Evolutionary conservation across 30 jellyfish, hydroid and myxozoan genomes (phyloP), one percentile per base, ranked within the genome.

Genomic region (Mastigias papua): DNA sequence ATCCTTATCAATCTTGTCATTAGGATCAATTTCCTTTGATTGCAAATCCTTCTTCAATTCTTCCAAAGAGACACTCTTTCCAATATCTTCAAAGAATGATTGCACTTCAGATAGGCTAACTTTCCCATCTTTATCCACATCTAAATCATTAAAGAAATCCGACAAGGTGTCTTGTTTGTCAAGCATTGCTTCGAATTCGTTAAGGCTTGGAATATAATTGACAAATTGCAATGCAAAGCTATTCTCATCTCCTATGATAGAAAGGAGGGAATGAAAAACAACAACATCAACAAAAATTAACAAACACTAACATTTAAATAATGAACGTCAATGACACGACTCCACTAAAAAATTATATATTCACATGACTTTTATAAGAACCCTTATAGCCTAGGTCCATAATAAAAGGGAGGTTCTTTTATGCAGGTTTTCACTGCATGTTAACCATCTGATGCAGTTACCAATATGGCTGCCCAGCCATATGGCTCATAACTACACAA

Each of bases 131-230:
- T 75, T 73, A 72, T 86, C 91, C n/a, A 42, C 42, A 57, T 87
- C 96, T 42, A 92, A 49, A 75, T 92, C 98, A 34, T 30, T 84
- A 58, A 92, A 92, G 70, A 92, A 86, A 1, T 92, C 98, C 0
- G 96, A 35, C 86, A 92, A 71, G 30, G 94, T 71, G 9, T 92
- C 98, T 76, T 86, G 97, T 71, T 92, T 92, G 34, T 92, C 98
- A 46, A 92, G 46, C 98, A 92, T 86, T 6, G 97, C 95, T 37
- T 92, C 98, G 67, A 86, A 92, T 48, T 92, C 98, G 58, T 75
- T 78, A 50, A 92, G 34, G 32, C 89, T 92, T 33, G 98, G 98
- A 69, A 86, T 60, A 68, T 79, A 92, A 65, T 86, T 86, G 68
- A 92, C 49, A 51, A 82, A 85, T 72, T 92, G 97, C 78, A 92